Conservation (phyloP, 2,888 invertebrate genomes). For the Mythimna albipuncta region DNA sequence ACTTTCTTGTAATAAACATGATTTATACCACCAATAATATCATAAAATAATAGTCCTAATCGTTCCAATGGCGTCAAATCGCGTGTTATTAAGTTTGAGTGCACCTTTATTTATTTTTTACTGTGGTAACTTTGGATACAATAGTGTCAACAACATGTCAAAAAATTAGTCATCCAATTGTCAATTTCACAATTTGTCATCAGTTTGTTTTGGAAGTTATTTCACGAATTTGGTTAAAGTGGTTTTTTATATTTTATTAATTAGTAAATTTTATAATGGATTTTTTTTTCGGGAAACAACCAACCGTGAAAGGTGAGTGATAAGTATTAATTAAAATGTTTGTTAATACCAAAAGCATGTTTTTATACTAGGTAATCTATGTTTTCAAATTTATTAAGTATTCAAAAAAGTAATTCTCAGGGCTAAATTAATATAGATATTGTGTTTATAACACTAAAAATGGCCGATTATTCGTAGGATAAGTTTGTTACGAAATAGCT, state of each 20-base stretch:
- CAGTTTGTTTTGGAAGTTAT: slow-evolving; percentile 48
- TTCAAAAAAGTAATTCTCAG: neutral
- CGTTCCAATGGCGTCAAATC: neutral
- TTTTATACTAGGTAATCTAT: no score
- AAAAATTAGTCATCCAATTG: slow-evolving; percentile 54
- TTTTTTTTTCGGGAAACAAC: slow-evolving; percentile 92
- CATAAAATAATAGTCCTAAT: neutral
- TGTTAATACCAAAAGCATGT: neutral
- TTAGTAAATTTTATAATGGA: slow-evolving; percentile 77
- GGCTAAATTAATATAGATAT: neutral
- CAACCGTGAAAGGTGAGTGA: slow-evolving; percentile 91
- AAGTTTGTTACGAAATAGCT: neutral
- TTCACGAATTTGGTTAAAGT: slow-evolving; percentile 4
- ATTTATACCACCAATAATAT: no score
- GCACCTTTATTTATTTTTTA: slow-evolving; percentile 11
- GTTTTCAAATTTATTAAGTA: no score
- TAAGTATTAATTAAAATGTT: neutral
- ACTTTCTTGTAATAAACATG: neutral
- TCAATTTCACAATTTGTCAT: slow-evolving; percentile 37
- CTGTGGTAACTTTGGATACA: slow-evolving; percentile 17
- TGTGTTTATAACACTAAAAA: neutral
- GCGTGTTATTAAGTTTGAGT: neutral
- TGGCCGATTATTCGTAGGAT: neutral
- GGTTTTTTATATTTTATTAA: neutral
- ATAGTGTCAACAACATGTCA: slow-evolving; percentile 14